phyloP scores from a whole-genome alignment of 2,888 invertebrate species.

The Epirrhoe tristata region DNA sequence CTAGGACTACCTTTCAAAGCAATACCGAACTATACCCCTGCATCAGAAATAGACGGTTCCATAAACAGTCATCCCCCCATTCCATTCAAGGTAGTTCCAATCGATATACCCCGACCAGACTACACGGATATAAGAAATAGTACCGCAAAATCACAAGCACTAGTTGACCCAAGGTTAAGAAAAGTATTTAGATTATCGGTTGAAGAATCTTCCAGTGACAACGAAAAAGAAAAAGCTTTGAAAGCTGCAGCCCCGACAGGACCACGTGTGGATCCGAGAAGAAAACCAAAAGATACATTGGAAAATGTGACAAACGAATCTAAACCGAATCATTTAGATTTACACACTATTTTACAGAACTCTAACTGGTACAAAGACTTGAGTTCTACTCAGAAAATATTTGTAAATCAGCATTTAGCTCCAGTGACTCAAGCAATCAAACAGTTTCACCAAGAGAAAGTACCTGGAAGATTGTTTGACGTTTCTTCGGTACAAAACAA shows the following conservation, averaged over 20 bases:
- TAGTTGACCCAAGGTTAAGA: slow-evolving; percentile 90
- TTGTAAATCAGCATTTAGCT: slow-evolving; percentile 89
- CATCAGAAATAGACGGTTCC: slow-evolving; percentile 94
- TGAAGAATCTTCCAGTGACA: slow-evolving; percentile 87
- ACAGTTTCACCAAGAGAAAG: slow-evolving; percentile 86
- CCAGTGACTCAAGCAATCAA: slow-evolving; percentile 86
- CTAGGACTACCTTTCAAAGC: slow-evolving; percentile 91
- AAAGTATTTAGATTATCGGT: slow-evolving; percentile 90
- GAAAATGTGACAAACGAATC: slow-evolving; percentile 61
- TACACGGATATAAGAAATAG: slow-evolving; percentile 90
- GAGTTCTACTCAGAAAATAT: slow-evolving; percentile 89
- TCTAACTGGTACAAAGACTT: slow-evolving; percentile 90
- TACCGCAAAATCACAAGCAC: slow-evolving; percentile 89
- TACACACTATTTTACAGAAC: slow-evolving; percentile 87
- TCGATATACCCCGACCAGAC: slow-evolving; percentile 90
- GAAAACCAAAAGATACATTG: slow-evolving; percentile 72
- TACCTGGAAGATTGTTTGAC: slow-evolving; percentile 83
- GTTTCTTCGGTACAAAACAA: slow-evolving; percentile 81
- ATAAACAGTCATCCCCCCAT: slow-evolving; percentile 91
- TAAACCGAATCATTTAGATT: slow-evolving; percentile 77
- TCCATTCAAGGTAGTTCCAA: slow-evolving; percentile 85
- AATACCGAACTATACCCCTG: slow-evolving; percentile 92
- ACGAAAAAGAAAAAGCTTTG: slow-evolving; percentile 78
- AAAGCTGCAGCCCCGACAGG: slow-evolving; percentile 62
- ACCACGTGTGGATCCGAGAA: slow-evolving; percentile 78